Conservation (phyloP, 2,113 vertebrate species). For the Tonatia bakeri region DNA sequence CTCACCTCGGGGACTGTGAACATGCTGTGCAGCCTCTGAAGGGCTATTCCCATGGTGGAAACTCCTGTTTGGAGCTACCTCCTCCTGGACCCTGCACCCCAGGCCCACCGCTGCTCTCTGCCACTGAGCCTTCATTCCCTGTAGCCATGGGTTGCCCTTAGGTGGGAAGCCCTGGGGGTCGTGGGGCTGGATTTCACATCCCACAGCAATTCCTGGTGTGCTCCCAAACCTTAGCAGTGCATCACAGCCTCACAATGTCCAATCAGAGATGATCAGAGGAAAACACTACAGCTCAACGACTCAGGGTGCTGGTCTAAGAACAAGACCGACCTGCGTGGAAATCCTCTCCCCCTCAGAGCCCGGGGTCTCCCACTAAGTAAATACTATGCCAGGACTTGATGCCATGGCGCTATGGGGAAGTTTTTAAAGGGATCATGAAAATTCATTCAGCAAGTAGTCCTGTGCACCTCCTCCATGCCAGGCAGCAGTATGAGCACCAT, state of each 20-base stretch:
- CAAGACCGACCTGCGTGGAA: neutral
- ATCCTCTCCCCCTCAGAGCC: neutral
- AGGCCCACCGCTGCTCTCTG: too few species aligned
- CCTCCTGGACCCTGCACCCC: neutral
- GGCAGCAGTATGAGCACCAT: neutral
- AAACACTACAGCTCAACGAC: neutral
- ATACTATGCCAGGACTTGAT: neutral
- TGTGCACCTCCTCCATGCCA: too few species aligned
- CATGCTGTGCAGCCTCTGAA: neutral
- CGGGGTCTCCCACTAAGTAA: neutral
- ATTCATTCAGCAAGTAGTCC: neutral
- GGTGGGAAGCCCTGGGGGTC: neutral
- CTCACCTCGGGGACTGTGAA: neutral
- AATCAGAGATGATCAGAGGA: neutral
- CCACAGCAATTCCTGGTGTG: neutral
- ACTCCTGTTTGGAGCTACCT: neutral
- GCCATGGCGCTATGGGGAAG: neutral
- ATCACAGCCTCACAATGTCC: neutral
- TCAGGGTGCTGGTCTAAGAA: neutral
- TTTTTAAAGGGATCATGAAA: neutral
- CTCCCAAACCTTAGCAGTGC: neutral
- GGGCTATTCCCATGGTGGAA: too few species aligned
- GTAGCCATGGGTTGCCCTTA: neutral
- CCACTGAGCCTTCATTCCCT: neutral
- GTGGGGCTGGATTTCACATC: neutral